Evolutionary conservation across 2,113 vertebrate genomes (phyloP).

Genomic region (Anseranas semipalmata): DNA sequence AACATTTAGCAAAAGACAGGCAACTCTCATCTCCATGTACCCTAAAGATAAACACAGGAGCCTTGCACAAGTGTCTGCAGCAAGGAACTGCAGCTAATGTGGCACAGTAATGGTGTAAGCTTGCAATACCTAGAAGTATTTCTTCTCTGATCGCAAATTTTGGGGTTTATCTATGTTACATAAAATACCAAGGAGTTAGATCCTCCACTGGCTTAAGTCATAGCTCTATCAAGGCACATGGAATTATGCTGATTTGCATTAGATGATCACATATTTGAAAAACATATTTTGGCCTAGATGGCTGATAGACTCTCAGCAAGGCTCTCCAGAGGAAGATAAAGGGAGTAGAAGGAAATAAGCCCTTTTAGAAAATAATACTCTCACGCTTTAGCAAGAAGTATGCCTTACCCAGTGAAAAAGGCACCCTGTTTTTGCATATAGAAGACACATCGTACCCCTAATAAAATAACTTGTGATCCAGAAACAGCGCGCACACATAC

Average conservation of each 20-base stretch:
- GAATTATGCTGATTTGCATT: not conserved
- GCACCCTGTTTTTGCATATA: not conserved
- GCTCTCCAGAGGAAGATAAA: not conserved
- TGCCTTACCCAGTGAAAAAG: not conserved
- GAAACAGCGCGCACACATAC: not conserved
- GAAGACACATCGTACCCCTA: not conserved
- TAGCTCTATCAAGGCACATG: not conserved
- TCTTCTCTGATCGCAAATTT: not conserved
- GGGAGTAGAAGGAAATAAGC: not conserved
- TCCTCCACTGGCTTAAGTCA: not conserved
- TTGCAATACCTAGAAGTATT: not conserved
- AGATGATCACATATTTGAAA: not conserved
- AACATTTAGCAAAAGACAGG: not conserved
- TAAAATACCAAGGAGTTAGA: not conserved
- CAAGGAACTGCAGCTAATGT: not conserved
- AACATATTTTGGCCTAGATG: not conserved
- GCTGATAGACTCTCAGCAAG: not conserved
- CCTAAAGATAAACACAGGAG: not conserved
- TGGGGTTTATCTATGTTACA: not conserved
- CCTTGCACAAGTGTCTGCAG: conserved; percentile 13
- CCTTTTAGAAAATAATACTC: not conserved
- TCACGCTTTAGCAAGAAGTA: not conserved
- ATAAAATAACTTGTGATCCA: not conserved
- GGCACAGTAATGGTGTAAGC: not conserved
- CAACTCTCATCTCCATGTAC: not conserved